phyloP scores from a whole-genome alignment of 2,797 vertebrate genomes.

The Malurus splendens region DNA sequence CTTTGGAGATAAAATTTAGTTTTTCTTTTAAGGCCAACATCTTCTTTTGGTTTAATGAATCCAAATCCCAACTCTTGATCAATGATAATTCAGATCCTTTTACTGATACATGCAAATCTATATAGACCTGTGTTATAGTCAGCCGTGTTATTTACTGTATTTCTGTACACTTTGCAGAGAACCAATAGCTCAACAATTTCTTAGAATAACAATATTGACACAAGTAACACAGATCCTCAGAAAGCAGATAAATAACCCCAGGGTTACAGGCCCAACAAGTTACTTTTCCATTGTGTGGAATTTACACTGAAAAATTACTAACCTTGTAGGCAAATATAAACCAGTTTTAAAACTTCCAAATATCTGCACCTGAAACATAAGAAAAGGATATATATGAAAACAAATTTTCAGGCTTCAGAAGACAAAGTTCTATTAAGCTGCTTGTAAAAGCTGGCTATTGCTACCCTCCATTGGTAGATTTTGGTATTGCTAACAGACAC shows the following conservation, averaged over 20 bases:
- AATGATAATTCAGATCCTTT: not conserved
- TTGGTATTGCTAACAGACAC: slow-evolving; percentile 8
- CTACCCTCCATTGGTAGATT: slow-evolving; percentile 60
- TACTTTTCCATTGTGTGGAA: not conserved
- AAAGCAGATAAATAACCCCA: not conserved
- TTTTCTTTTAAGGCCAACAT: not conserved
- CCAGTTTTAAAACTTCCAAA: slow-evolving; percentile 99
- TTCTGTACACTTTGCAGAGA: not conserved
- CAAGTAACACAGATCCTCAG: not conserved
- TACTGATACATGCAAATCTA: not conserved
- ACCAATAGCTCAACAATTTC: not conserved
- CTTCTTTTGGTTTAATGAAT: not conserved
- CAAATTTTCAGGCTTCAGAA: not conserved
- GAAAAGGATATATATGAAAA: not conserved
- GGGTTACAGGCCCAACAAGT: not conserved
- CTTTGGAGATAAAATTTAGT: not conserved
- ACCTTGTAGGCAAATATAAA: slow-evolving; percentile 98
- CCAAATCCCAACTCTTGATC: not conserved
- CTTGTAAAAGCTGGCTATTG: not conserved
- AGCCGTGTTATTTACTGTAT: not conserved
- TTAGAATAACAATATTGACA: not conserved
- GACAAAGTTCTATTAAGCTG: not conserved
- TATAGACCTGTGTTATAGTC: rapidly evolving
- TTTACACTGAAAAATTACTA: slow-evolving; percentile 52
- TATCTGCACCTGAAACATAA: slow-evolving; percentile 87